Evolutionary conservation across 2,888 invertebrate genomes (phyloP).

Genomic region (Alloscopus bannaensis): DNA sequence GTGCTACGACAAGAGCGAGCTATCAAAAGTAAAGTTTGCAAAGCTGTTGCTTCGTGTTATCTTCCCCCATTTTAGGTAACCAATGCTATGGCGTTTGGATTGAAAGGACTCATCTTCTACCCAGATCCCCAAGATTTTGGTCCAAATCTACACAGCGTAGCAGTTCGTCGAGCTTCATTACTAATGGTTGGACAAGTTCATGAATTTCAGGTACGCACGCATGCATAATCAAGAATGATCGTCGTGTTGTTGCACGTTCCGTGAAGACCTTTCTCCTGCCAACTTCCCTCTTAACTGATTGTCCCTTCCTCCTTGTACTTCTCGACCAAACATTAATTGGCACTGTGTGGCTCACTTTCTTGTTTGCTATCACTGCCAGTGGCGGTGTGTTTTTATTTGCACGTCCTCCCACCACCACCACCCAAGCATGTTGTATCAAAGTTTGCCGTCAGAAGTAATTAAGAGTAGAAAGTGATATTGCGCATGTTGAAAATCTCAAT

Average conservation of each 20-base stretch:
- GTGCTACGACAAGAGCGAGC: no score
- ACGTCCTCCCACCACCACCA: not conserved
- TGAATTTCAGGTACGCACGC: conserved; percentile 70
- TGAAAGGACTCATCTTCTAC: conserved; percentile 71
- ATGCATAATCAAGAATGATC: no score
- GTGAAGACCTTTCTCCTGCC: not conserved
- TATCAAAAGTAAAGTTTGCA: no score
- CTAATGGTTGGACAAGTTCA: conserved; percentile 71
- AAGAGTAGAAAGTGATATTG: conserved; percentile 44
- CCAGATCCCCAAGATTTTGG: conserved; percentile 73
- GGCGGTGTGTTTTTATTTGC: not conserved
- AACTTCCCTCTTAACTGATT: not conserved
- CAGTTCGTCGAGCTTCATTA: conserved; percentile 69
- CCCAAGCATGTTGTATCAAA: not conserved
- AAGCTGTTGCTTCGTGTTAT: no score
- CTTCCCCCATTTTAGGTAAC: conserved; percentile 64
- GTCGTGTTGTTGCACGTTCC: no score
- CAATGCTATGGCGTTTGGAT: conserved; percentile 69
- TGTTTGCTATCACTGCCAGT: no score
- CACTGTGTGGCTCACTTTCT: no score
- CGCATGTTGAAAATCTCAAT: conserved; percentile 56
- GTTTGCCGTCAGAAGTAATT: conserved; percentile 52
- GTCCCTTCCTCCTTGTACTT: not conserved
- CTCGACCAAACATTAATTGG: not conserved
- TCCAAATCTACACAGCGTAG: conserved; percentile 65